These are phyloP conservation scores for Salminus brasiliensis DNA, from an alignment of 2,113 vertebrate species.

Conservation along the genomic window DNA sequence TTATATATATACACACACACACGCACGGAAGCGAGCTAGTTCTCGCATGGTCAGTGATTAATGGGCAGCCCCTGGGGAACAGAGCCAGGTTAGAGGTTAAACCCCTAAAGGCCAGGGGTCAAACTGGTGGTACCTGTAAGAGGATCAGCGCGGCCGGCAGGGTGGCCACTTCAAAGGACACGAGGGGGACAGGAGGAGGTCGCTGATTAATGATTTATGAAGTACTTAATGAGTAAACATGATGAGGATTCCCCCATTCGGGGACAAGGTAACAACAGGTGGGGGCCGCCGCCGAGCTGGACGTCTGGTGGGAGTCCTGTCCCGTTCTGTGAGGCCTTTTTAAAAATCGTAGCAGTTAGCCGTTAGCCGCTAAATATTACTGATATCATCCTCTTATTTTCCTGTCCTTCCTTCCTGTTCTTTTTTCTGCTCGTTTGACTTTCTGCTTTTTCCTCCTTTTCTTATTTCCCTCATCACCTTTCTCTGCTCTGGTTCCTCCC, in stretches of 20 bases:
- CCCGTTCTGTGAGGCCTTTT: no score
- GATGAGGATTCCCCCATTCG: not conserved
- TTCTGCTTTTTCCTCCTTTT: constrained; percentile 31
- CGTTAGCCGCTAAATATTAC: no score
- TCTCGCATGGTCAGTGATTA: constrained; percentile 4
- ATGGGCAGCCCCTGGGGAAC: not conserved
- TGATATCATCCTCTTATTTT: not conserved
- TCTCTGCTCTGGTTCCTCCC: constrained; percentile 50
- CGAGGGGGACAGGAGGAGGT: not conserved
- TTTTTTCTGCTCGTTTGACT: constrained; percentile 15
- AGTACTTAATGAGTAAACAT: not conserved
- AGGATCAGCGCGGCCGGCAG: not conserved
- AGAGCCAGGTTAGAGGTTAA: not conserved
- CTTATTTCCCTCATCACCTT: constrained; percentile 10
- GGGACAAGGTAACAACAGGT: not conserved
- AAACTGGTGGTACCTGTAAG: constrained; percentile 1
- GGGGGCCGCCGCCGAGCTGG: no score
- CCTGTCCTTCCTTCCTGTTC: not conserved
- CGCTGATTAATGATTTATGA: constrained; percentile 16
- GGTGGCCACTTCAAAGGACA: constrained; percentile 1
- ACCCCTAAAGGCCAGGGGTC: constrained; percentile 16
- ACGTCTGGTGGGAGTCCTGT: no score
- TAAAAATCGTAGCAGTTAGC: no score
- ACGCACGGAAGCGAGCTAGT: not conserved
- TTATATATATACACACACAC: not conserved